A percentile compares a stretch with the other conserved stretches of the same genome.
phyloP scores from a whole-genome alignment of 1,140 invertebrate genomes.

The Pseudomyrmex cubaensis region DNA sequence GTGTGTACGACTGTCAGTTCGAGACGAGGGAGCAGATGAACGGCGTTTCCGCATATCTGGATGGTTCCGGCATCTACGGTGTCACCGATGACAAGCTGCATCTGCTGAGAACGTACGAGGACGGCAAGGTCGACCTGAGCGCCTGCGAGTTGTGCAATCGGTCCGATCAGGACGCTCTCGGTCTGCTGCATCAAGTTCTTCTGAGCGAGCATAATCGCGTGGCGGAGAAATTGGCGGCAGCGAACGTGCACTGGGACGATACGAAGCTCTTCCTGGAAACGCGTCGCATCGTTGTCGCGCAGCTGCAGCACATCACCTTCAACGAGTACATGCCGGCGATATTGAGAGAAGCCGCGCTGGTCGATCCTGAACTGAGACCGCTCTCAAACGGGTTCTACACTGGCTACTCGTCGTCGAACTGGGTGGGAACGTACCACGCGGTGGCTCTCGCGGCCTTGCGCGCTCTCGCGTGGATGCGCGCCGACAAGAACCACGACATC shows the following conservation, averaged over 20 bases:
- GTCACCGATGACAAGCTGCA: constrained; percentile 89
- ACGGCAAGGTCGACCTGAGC: constrained; percentile 88
- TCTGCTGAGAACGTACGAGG: constrained; percentile 90
- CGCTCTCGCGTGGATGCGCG: constrained; percentile 87
- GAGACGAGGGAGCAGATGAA: constrained; percentile 94
- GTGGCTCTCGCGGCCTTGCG: constrained; percentile 91
- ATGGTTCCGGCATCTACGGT: constrained; percentile 95
- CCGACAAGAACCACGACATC: constrained; percentile 63
- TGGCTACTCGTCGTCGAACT: constrained; percentile 93
- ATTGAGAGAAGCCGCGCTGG: constrained; percentile 89
- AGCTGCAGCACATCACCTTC: constrained; percentile 94
- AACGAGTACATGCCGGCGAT: constrained; percentile 94
- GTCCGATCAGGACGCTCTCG: constrained; percentile 83
- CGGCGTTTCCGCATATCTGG: constrained; percentile 93
- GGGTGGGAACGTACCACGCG: constrained; percentile 91
- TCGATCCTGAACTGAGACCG: constrained; percentile 88
- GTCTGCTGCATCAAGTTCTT: constrained; percentile 89
- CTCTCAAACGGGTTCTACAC: constrained; percentile 88
- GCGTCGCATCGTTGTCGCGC: constrained; percentile 90
- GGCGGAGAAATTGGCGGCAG: constrained; percentile 88
- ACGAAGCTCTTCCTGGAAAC: constrained; percentile 92
- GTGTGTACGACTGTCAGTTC: constrained; percentile 88
- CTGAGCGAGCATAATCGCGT: constrained; percentile 94
- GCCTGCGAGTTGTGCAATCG: constrained; percentile 87
- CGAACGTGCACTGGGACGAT: constrained; percentile 95